Base-by-base conservation (phyloP, 2,888 invertebrate species). In the Seladonia tumulorum region DNA sequence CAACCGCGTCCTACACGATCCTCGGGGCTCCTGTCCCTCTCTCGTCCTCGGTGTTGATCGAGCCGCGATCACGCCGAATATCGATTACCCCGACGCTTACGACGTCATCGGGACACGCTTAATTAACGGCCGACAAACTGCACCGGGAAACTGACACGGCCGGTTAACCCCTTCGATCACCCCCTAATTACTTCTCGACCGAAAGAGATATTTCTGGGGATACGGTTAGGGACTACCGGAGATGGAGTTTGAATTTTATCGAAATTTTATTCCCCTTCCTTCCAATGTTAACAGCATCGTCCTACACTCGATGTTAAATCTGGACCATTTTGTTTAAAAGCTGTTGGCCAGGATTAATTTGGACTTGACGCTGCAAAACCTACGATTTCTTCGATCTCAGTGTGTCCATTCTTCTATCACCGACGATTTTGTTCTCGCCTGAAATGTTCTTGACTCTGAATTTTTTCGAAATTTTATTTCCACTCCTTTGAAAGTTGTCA, bases 101-200 rank as follows among this genome's bases (percentile, higher is more conserved):
- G 87, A 85, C 86, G 88, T 87, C 88, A 90, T 87, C 90, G 86
- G 83, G 84, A 84, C 89, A 87, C 88, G 89, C 72, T 90, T 90
- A 90, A 90, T 90, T 90, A 90, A 90, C 89, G 86, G 75, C 81
- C 85, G 84, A 83, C 89, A 89, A 90, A 88, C 90, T 83, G 84
- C 84, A 77, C 63, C 79, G 74, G 70, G n/a, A 5, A 42, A 70
- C 70, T 29, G 29, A 29, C 63, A 29, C 18, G 29, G 63, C 63
- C 29, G 18, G 18, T 63, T 63, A 63, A 29, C 29, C 63, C 63
- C 16, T 8, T 18, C 29, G 29, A 29, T 2, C 63, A 29, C 16
- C 63, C 63, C 8, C 63, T 29, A 63, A 63, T 63, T 63, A 63
- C 29, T 63, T 63, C 63, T 63, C 29, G 63, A 8, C 14, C 29